Evolutionary conservation across 1,140 invertebrate species (phyloP).

Genomic region (Neuroterus valhalla): DNA sequence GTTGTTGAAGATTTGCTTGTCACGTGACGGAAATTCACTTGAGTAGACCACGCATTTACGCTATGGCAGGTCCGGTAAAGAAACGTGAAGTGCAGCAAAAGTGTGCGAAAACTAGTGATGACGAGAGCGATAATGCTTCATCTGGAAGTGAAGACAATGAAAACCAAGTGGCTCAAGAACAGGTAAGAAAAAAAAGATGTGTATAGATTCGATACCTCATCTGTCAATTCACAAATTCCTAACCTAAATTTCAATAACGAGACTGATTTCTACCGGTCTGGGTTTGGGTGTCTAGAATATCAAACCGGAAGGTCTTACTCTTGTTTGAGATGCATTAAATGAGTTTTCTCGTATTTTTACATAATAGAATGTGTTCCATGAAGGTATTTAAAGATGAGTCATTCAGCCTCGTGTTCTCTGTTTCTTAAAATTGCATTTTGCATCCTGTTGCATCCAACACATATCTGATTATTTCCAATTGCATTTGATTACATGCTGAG

Average conservation of each 20-base stretch:
- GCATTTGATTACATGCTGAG: too few species aligned
- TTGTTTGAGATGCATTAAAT: too few species aligned
- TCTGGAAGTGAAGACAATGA: constrained; percentile 50
- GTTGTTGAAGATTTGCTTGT: background rate
- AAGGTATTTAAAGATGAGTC: too few species aligned
- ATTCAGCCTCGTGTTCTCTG: too few species aligned
- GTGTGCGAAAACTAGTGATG: constrained; percentile 38
- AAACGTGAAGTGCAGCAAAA: constrained; percentile 60
- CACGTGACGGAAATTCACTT: background rate
- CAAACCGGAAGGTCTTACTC: too few species aligned
- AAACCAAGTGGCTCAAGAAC: constrained; percentile 37
- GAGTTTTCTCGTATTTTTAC: too few species aligned
- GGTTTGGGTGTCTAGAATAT: too few species aligned
- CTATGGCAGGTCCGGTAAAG: constrained; percentile 64
- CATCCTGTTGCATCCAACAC: too few species aligned
- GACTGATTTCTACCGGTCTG: background rate
- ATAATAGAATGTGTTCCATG: too few species aligned
- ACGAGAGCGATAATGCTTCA: constrained; percentile 43
- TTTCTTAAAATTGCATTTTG: too few species aligned
- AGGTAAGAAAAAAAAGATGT: constrained; percentile 42
- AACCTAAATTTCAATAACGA: constrained; percentile 19
- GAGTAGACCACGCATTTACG: constrained; percentile 7
- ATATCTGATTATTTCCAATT: too few species aligned
- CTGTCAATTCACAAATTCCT: background rate
- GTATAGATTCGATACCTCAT: background rate